Base-by-base conservation (phyloP, 1,140 invertebrate genomes). In the Potamilus streckersoni region DNA sequence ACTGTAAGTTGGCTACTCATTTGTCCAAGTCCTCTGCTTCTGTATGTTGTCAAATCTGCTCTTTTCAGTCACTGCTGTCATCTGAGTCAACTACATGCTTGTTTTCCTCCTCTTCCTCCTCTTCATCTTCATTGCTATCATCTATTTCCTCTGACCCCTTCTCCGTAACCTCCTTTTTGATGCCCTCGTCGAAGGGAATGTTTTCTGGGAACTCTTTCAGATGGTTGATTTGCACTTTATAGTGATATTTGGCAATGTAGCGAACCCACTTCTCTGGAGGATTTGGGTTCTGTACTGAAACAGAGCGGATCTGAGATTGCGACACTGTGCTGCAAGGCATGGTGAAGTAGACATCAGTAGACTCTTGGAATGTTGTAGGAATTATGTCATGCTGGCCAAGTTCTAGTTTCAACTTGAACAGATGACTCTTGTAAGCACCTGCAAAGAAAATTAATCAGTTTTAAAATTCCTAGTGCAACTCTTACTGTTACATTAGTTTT, bases 251-350 rank as follows among this genome's bases (percentile, higher is more conserved):
- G n/a, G 97, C 96, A 73, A 99, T 92, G 90, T 99, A 98, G 79
- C 96, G 93, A 12, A 99, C 97, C 91, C 98, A 99, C 91, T 99
- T 99, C 91, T 99, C 98, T 11, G 98, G 98, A 16, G 98, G 97
- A 85, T 97, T 95, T 78, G 95, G 96, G 81, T 94, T 95, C 80
- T 95, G 94, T 82, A 99, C 94, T 79, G 96, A 96, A 31, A 99
- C 96, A 73, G 97, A 98, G 80, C 98, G 93, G 76, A 98, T 95
- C 20, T 97, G 98, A 64, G 96, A 97, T 90, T 99, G 97, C 38
- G 96, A 98, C 67, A 98, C 96, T 87, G 98, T 97, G 57, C 98
- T 98, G 67, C 96, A 95, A 38, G 98, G 98, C 98, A 99, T 99
- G 20, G 96, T 99, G 90, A 99, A 99, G 89, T 99, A 97, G 12